Percentiles rank a stretch among this genome's conserved stretches.
Conservation (phyloP, 2,888 invertebrate species). For the Alviniconcha strummeri region DNA sequence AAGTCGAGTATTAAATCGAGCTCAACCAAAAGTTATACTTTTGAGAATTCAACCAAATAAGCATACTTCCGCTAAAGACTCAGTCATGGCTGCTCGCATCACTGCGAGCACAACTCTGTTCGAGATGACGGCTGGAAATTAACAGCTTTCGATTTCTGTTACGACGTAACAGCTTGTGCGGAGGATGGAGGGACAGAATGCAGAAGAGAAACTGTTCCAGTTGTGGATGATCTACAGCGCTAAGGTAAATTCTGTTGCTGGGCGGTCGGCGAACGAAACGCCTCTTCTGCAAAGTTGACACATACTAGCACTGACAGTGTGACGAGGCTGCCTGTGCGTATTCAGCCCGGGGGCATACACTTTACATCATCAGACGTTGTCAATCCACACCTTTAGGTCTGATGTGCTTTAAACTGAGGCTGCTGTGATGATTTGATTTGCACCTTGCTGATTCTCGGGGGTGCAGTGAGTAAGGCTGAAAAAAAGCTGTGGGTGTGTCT, state of each 20-base stretch:
- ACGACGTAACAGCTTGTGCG: constrained; percentile 3
- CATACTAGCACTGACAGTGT: not conserved
- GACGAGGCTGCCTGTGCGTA: not conserved
- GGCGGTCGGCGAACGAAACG: constrained; percentile 2
- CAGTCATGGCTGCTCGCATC: not conserved
- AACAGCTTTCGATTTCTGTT: constrained; percentile 3
- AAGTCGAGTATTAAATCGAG: not conserved
- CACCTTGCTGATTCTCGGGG: no score
- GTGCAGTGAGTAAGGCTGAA: no score
- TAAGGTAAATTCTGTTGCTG: constrained; percentile 46
- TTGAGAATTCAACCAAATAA: constrained; percentile 7
- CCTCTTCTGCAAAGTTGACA: constrained; percentile 20
- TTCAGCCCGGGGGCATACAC: no score
- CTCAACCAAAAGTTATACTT: not conserved
- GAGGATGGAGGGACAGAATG: constrained; percentile 52
- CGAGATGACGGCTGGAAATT: not conserved
- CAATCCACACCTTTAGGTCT: no score
- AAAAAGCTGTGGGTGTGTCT: no score
- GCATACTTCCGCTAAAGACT: constrained; percentile 7
- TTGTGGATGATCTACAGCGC: constrained; percentile 61
- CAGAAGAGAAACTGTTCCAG: constrained; percentile 58
- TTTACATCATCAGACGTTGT: no score
- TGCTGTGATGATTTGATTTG: no score
- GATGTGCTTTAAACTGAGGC: no score
- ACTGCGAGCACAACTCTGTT: not conserved